Conservation (phyloP, 2,113 vertebrate genomes). For the Myotis brandtii region DNA sequence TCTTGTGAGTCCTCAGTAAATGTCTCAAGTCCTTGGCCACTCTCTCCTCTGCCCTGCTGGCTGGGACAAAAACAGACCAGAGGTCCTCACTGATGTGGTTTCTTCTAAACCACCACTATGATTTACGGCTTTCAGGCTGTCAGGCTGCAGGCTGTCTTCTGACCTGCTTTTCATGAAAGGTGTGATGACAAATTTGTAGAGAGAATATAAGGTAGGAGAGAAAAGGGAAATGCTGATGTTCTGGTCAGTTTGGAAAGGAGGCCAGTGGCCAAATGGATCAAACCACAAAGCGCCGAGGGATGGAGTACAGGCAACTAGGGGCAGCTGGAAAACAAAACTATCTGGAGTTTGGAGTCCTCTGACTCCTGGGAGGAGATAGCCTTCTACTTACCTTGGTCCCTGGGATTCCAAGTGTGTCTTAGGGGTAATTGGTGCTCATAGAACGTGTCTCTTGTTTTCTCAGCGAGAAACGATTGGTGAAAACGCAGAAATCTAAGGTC, state of each 20-base stretch:
- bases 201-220: not conserved
- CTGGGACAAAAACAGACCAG: constrained; percentile 28
- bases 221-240: not conserved
- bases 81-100: constrained; percentile 19
- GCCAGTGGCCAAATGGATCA: not conserved
- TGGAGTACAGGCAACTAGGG: not conserved
- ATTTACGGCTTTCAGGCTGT: not conserved
- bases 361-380: not conserved
- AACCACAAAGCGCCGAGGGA: not conserved
- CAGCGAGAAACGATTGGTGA: not conserved
- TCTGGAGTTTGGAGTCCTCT: not conserved
- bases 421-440: not conserved
- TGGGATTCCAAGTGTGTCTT: not conserved
- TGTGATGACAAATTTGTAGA: not conserved
- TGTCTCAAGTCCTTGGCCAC: not conserved
- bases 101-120: not conserved
- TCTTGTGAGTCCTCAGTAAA: not conserved
- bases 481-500: not conserved
- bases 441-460: not conserved
- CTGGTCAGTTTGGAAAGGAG: not conserved
- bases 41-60: not conserved
- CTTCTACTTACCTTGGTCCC: not conserved
- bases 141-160: not conserved
- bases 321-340: not conserved
- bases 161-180: not conserved